Base-by-base conservation (phyloP, 2,888 invertebrate genomes). In the Drosophila pseudotakahashii region DNA sequence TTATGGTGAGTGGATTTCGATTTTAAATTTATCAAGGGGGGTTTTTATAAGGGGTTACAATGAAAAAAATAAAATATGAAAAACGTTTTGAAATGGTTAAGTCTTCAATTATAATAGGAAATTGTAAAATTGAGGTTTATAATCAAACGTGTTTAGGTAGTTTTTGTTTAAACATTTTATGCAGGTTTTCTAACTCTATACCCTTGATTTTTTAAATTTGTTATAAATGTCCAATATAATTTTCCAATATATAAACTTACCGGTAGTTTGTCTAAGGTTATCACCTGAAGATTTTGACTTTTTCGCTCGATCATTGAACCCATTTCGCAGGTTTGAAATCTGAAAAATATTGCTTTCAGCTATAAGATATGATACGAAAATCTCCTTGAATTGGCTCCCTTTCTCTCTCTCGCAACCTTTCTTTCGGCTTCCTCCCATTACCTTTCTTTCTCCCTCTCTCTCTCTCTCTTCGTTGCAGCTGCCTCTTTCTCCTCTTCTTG, bases 1-100 rank as follows among this genome's bases (percentile, higher is more conserved):
- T 77, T 92, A 92, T 92, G 92, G 92, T 92, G 90, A 92, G 92
- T 92, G 78, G 74, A 86, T 61, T 71, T 73, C 58, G 50, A 74
- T 50, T 66, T 52, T 47, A 14, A n/a, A 26, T 11, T 23, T 23
- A 13, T 19, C 19, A 19, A n/a, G 37, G 7, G n/a, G 7, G 37
- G 7, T 37, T 37, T 2, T 7, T 7, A 13, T 1, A 14, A 3
- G 14, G 37, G 13, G 26, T 5, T 26, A 23, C n/a, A n/a, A n/a
- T n/a, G n/a, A n/a, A n/a, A n/a, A n/a, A n/a, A n/a, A n/a, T n/a
- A n/a, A n/a, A n/a, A n/a, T n/a, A n/a, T n/a, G 23, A 23, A 23
- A 4, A 23, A n/a, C n/a, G n/a, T 23, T 23, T 23, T 23, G 23
- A 23, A 23, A 3, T 23, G 23, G 23, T 2, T 19, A 19, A 2